phyloP scores from a whole-genome alignment of 2,888 invertebrate genomes.

The Cremastinae sp. region DNA sequence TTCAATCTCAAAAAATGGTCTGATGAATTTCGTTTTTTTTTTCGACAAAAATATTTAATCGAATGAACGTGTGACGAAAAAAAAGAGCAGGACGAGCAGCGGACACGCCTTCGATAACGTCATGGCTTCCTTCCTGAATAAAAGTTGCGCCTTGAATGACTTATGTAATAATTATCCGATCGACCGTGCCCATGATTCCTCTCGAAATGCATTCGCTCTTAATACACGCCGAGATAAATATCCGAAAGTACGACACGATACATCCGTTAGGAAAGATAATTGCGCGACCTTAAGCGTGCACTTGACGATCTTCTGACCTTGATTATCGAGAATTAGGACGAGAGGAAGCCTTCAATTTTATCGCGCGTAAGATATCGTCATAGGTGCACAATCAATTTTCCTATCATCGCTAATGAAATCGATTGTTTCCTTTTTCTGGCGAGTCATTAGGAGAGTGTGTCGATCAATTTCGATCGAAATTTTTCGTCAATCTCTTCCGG shows the following conservation, averaged over 20 bases:
- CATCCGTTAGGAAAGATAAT: slow-evolving; percentile 43
- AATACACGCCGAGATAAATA: slow-evolving; percentile 15
- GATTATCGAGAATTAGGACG: slow-evolving; percentile 22
- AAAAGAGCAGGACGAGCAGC: slow-evolving; percentile 73
- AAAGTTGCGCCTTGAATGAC: slow-evolving; percentile 72
- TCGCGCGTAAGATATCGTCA: slow-evolving; percentile 9
- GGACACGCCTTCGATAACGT: slow-evolving; percentile 74
- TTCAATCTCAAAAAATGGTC: too few species aligned
- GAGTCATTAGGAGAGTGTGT: background rate
- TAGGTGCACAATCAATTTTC: background rate
- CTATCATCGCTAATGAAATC: background rate
- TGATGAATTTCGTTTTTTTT: too few species aligned
- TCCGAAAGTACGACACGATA: slow-evolving; percentile 43
- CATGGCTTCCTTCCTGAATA: slow-evolving; percentile 64
- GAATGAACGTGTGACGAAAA: slow-evolving; percentile 28
- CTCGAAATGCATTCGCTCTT: slow-evolving; percentile 36
- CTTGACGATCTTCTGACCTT: slow-evolving; percentile 50
- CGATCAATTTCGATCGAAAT: slow-evolving; percentile 4
- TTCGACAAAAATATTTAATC: slow-evolving; percentile 6
- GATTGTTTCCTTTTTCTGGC: background rate
- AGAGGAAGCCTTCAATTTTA: background rate
- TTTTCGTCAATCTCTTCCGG: background rate
- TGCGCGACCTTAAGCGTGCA: slow-evolving; percentile 40
- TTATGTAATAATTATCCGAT: slow-evolving; percentile 69
- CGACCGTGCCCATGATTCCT: slow-evolving; percentile 56